phyloP scores from a whole-genome alignment of 2,797 vertebrate species.

The Spheniscus humboldti region DNA sequence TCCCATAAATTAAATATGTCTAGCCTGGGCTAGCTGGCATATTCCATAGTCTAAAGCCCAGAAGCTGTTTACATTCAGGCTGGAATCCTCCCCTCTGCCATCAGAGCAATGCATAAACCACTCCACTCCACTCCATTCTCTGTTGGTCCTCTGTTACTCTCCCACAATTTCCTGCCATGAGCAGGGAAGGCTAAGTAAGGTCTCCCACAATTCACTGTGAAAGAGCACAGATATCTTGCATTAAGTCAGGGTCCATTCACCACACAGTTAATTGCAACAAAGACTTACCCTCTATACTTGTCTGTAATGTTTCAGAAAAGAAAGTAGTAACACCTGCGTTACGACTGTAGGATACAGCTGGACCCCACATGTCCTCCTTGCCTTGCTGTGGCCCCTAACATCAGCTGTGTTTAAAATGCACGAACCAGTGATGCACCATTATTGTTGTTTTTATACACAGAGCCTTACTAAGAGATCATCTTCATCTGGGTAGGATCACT shows the following conservation, averaged over 20 bases:
- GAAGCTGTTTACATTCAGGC: neutral
- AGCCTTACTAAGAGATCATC: too few species aligned
- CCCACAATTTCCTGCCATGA: neutral
- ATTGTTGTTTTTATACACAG: neutral
- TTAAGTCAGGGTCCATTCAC: neutral
- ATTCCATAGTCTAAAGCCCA: neutral
- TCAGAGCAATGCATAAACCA: neutral
- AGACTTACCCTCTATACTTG: neutral
- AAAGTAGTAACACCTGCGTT: neutral
- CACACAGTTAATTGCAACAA: neutral
- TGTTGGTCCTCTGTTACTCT: neutral
- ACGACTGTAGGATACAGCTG: neutral
- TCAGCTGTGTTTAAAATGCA: neutral
- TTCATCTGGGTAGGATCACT: neutral
- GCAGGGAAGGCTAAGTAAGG: neutral
- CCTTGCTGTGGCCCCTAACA: neutral
- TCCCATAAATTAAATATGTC: neutral
- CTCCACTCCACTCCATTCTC: neutral
- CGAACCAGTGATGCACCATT: neutral
- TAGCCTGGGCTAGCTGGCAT: neutral
- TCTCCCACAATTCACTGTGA: neutral
- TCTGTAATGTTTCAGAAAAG: neutral
- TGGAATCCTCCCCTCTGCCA: neutral
- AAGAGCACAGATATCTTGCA: neutral
- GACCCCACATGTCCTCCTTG: neutral